These are phyloP conservation scores for Melanocharis versteri DNA, from an alignment of 2,113 vertebrate genomes.

Conservation along the genomic window DNA sequence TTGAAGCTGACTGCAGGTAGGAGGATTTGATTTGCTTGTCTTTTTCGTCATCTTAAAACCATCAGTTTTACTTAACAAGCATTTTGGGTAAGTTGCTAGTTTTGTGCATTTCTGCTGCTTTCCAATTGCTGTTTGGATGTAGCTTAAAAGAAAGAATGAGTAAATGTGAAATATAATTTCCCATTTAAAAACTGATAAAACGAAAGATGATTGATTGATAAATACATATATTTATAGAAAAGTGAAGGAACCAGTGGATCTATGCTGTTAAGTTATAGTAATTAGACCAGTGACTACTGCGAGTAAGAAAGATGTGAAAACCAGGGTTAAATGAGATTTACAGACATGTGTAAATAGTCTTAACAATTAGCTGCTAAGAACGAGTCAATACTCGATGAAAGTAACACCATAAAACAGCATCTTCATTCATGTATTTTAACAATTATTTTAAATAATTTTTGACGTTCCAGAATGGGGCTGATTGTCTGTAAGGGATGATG, in stretches of 20 bases:
- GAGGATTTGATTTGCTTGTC: not conserved
- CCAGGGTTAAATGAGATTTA: not conserved
- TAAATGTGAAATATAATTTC: not conserved
- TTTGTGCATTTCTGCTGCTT: not conserved
- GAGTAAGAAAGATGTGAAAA: not conserved
- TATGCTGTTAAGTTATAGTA: not conserved
- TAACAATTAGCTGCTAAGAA: not conserved
- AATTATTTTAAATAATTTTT: not conserved
- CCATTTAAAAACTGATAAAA: not conserved
- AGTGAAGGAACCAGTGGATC: not conserved
- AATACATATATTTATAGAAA: not conserved
- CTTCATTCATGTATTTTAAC: not conserved
- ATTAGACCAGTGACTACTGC: not conserved
- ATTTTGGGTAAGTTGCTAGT: not conserved
- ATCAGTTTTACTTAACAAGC: not conserved
- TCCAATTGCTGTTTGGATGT: not conserved
- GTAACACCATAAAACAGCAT: not conserved
- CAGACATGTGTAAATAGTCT: not conserved
- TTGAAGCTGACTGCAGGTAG: not conserved
- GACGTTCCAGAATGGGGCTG: not conserved
- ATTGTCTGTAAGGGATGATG: not conserved
- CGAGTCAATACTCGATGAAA: not conserved
- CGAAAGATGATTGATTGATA: not conserved
- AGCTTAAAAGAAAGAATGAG: not conserved
- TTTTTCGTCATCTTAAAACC: not conserved